These are phyloP conservation scores for Hedya salicella DNA, from an alignment of 2,888 invertebrate genomes.

Conservation along the genomic window DNA sequence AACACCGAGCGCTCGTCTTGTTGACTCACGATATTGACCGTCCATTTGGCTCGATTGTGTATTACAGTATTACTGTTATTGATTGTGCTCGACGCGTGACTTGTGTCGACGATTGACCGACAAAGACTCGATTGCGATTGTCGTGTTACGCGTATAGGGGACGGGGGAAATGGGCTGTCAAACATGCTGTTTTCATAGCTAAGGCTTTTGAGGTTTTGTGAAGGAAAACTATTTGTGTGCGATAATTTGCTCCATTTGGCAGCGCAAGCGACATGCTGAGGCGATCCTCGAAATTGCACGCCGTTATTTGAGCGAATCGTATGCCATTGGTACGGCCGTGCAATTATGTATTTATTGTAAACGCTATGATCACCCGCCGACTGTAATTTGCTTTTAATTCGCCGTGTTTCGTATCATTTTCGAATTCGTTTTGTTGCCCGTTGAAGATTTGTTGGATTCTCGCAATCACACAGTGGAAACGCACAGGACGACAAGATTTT, in stretches of 20 bases:
- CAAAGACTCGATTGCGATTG: slow-evolving; percentile 39
- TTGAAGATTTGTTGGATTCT: slow-evolving; percentile 67
- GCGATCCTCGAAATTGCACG: slow-evolving; percentile 64
- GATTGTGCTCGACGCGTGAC: slow-evolving; percentile 82
- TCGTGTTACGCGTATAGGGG: slow-evolving; percentile 25
- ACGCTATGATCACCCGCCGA: slow-evolving; percentile 81
- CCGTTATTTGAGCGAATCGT: slow-evolving; percentile 76
- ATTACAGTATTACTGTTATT: slow-evolving; percentile 83
- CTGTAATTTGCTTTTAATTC: slow-evolving; percentile 85
- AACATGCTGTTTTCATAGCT: slow-evolving; percentile 26
- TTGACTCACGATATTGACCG: slow-evolving; percentile 82
- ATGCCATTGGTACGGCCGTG: slow-evolving; percentile 80
- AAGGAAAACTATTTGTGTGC: slow-evolving; percentile 11
- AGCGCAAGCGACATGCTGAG: slow-evolving; percentile 54
- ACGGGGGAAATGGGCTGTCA: slow-evolving; percentile 27
- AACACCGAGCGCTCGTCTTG: slow-evolving; percentile 52
- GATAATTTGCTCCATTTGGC: slow-evolving; percentile 22
- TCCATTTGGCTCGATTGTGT: slow-evolving; percentile 79
- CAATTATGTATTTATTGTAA: slow-evolving; percentile 86
- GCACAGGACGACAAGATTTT: slow-evolving; percentile 3
- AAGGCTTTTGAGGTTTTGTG: slow-evolving; percentile 9
- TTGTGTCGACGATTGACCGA: slow-evolving; percentile 72
- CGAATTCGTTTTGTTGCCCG: slow-evolving; percentile 73
- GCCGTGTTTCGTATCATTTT: slow-evolving; percentile 83
- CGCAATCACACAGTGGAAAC: slow-evolving; percentile 33